Conservation (phyloP, 2,113 vertebrate species). For the Galeopterus variegatus region DNA sequence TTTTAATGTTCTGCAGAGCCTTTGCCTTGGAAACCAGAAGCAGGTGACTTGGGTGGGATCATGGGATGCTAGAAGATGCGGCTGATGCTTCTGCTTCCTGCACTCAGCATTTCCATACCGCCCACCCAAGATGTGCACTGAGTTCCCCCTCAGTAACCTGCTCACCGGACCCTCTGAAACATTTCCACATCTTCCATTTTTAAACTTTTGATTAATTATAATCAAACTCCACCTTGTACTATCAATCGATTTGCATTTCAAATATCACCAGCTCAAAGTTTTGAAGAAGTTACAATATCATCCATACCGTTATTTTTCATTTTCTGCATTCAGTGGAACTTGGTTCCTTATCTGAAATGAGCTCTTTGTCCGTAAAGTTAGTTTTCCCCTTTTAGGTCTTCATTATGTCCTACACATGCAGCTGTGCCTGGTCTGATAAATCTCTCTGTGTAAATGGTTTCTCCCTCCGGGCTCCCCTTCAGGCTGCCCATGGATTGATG, state of each 20-base stretch:
- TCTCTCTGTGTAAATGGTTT: neutral
- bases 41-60: accelerated
- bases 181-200: accelerated
- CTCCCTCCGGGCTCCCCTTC: neutral
- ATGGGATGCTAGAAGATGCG: accelerated
- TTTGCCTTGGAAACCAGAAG: neutral
- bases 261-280: neutral
- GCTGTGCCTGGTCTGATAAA: accelerated
- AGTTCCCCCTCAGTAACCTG: neutral
- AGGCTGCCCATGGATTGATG: neutral
- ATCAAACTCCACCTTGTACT: neutral
- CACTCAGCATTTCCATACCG: accelerated
- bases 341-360: slow-evolving; percentile 42
- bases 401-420: neutral
- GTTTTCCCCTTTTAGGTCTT: slow-evolving; percentile 56
- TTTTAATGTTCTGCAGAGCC: neutral
- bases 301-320: slow-evolving; percentile 3
- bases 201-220: neutral
- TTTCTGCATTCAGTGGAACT: slow-evolving; percentile 59
- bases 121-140: accelerated
- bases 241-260: neutral
- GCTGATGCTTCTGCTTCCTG: neutral
- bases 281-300: neutral
- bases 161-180: neutral
- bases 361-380: slow-evolving; percentile 33